phyloP scores from a whole-genome alignment of 2,797 vertebrate genomes.

The Choloepus didactylus region DNA sequence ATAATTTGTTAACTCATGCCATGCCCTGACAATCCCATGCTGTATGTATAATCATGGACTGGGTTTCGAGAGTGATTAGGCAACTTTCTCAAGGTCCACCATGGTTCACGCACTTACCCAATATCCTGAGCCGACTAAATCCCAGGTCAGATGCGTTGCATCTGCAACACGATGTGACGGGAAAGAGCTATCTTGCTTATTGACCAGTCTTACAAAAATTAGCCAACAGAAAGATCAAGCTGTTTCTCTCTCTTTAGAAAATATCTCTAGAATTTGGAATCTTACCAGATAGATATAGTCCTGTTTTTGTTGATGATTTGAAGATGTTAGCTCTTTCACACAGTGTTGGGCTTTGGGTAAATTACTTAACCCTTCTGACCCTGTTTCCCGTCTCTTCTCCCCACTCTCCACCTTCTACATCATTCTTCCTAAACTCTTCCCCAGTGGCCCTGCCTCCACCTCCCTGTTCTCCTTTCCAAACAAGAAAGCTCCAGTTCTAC shows the following conservation, averaged over 20 bases:
- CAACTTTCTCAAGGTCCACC: background rate
- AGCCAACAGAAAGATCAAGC: background rate
- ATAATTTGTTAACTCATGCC: background rate
- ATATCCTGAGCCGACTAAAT: too few relatives aligned
- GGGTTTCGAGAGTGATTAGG: background rate
- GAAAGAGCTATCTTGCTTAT: background rate
- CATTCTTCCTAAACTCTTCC: background rate
- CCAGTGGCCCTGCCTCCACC: background rate
- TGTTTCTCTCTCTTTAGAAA: background rate
- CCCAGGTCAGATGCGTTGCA: background rate
- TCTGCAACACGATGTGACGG: background rate
- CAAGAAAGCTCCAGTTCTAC: too few relatives aligned
- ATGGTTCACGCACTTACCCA: accelerated
- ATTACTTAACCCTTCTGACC: background rate
- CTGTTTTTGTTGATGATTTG: background rate
- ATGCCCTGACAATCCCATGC: background rate
- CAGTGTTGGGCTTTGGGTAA: background rate
- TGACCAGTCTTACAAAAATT: background rate
- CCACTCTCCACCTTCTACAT: too few relatives aligned
- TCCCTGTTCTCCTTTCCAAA: background rate
- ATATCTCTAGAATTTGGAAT: background rate
- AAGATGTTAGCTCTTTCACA: accelerated
- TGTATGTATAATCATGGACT: background rate
- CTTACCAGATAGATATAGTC: background rate
- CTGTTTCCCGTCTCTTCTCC: accelerated